Evolutionary conservation across 2,888 invertebrate species (phyloP).

Genomic region (Pantelozetes paolii): DNA sequence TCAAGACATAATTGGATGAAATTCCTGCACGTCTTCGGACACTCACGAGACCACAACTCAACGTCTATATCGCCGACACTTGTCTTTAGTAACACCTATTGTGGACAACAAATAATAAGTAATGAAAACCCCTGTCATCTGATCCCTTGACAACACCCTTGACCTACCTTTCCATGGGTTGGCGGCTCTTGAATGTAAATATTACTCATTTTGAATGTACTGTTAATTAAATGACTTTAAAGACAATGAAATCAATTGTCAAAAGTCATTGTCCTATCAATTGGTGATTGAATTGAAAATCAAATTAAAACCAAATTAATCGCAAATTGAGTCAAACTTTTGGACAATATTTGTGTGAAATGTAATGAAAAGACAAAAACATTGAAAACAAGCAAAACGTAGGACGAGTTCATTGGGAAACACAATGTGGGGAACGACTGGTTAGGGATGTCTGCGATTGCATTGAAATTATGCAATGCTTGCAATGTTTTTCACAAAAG

Average conservation of each 20-base stretch:
- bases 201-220: conserved; percentile 72
- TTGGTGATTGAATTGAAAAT: too few species aligned
- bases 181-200: conserved; percentile 97
- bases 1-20: conserved; percentile 95
- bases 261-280: not conserved
- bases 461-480: too few species aligned
- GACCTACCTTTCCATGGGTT: conserved; percentile 80
- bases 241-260: too few species aligned
- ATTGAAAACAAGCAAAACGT: not conserved
- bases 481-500: too few species aligned
- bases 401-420: not conserved
- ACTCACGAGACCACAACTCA: conserved; percentile 94
- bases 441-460: too few species aligned
- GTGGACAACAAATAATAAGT: conserved; percentile 4
- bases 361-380: too few species aligned
- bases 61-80: conserved; percentile 94
- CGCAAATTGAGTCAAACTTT: not conserved
- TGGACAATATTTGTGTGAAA: too few species aligned
- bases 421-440: too few species aligned
- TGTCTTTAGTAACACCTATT: conserved; percentile 81
- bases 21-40: conserved; percentile 87
- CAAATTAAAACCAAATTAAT: not conserved
- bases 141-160: not conserved
- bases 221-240: too few species aligned
- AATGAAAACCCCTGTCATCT: too few species aligned